Conservation (phyloP, 1,140 invertebrate genomes). For the Pachypeltis micranthus region DNA sequence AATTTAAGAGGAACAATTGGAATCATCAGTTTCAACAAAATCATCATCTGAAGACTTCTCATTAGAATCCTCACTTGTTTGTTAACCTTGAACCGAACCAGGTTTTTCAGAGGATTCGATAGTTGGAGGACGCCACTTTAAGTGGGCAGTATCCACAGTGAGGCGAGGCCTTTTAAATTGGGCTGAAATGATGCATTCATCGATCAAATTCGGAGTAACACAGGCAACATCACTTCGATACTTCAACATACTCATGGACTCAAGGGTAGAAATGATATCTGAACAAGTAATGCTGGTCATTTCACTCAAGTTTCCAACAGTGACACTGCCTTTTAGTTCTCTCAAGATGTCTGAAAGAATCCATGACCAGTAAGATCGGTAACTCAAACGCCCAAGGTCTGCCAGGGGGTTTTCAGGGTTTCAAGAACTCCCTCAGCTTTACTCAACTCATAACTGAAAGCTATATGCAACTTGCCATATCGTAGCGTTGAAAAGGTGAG, state of each 20-base stretch:
- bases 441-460: conserved; percentile 85
- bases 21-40: too few relatives aligned
- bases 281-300: conserved; percentile 91
- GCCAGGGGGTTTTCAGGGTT: conserved; percentile 94
- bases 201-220: conserved; percentile 88
- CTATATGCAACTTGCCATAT: conserved; percentile 95
- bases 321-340: background rate
- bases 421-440: conserved; percentile 85
- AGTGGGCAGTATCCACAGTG: conserved; percentile 64
- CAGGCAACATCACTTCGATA: conserved; percentile 97
- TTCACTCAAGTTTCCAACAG: conserved; percentile 47
- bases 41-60: too few relatives aligned
- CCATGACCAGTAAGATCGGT: conserved; percentile 97
- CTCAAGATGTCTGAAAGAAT: conserved; percentile 83
- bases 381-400: conserved; percentile 91
- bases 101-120: too few relatives aligned
- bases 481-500: conserved; percentile 94
- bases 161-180: conserved; percentile 85
- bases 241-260: conserved; percentile 95
- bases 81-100: too few relatives aligned
- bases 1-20: too few relatives aligned
- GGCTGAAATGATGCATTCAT: conserved; percentile 80
- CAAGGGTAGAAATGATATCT: conserved; percentile 91
- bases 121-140: conserved; percentile 62
- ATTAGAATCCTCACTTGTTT: too few relatives aligned